Conservation (phyloP, 2,113 vertebrate genomes). For the Coreoperca whiteheadi region DNA sequence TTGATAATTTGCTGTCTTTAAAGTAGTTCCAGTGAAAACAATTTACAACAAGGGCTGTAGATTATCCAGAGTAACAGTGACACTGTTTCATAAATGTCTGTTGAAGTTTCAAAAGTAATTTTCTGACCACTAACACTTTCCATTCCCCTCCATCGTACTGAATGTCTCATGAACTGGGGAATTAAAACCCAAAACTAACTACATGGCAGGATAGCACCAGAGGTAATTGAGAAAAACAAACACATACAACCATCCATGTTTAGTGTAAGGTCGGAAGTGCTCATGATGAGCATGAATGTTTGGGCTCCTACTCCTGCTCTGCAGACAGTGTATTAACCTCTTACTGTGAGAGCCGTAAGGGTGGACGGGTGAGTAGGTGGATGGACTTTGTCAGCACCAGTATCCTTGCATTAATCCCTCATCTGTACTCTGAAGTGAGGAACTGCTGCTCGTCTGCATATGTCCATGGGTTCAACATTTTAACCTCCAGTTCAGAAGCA, state of each 20-base stretch:
- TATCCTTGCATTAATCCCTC: conserved; percentile 26
- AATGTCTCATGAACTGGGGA: not conserved
- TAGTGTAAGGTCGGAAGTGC: not conserved
- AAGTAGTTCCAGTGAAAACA: not conserved
- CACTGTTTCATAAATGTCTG: conserved; percentile 17
- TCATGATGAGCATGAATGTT: not conserved
- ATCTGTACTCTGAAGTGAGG: conserved; percentile 16
- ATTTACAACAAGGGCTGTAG: conserved; percentile 8
- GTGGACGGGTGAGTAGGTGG: conserved; percentile 31
- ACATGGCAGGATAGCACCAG: conserved; percentile 10
- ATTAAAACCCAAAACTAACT: conserved; percentile 10
- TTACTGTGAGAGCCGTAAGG: conserved; percentile 5
- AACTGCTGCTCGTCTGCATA: conserved; percentile 24
- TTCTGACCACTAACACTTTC: not conserved
- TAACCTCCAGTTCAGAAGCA: conserved; percentile 7
- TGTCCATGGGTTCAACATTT: conserved; percentile 1
- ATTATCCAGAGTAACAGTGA: conserved; percentile 18
- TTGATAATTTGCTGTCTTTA: not conserved
- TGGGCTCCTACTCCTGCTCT: conserved; percentile 10
- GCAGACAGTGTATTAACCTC: conserved; percentile 9
- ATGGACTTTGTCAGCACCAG: conserved; percentile 4
- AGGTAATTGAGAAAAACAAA: not conserved
- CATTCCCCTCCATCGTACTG: not conserved
- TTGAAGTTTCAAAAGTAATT: conserved; percentile 8
- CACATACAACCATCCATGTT: not conserved